Base-by-base conservation (phyloP, 2,113 vertebrate genomes). In the Muntiacus muntjak region DNA sequence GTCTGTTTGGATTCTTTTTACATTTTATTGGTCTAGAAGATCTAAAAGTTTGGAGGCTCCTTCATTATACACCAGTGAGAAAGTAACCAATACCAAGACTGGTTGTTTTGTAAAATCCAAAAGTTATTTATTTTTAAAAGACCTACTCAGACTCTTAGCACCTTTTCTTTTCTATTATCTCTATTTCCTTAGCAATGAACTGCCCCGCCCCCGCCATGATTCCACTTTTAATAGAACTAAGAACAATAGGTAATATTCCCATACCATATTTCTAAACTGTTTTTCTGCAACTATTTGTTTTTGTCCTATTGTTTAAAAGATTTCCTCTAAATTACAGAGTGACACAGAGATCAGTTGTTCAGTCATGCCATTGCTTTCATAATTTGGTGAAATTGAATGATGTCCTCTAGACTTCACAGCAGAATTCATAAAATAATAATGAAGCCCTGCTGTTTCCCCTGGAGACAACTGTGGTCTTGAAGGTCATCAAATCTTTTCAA, bases 371-470 rank as follows among this genome's bases (percentile, higher is more conserved):
- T 36, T 71, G 36, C 47, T 86, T 85, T 89, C 43, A 54, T 85
- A 91, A 94, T 43, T 90, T 52, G 50, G 40, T 89, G 7, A 89
- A 87, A 47, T 0, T 11, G 47, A 90, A 62, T 50, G 6, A 71
- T 12, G 30, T 86, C 88, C 52, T 85, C 92, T 25, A 6, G 71
- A 78, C 87, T 90, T 88, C 92, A 95, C 96, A 94, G 96, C 90
- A 94, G 95, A 95, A 33, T 82, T 50, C 84, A 26, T 94, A 82
- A 96, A 88, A 78, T 87, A 91, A 95, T 96, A 76, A 94, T 26
- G 21, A 86, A 50, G 21, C 26, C 94, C 96, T 93, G 79, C 96
- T 97, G 88, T 74, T 96, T 97, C 10, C 82, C 96, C 95, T 93
- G 60, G 67, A 96, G 91, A 71, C 47, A 89, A 78, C 30, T 55